Conservation (phyloP, 1,140 invertebrate genomes). For the Hylyphantes graminicola region DNA sequence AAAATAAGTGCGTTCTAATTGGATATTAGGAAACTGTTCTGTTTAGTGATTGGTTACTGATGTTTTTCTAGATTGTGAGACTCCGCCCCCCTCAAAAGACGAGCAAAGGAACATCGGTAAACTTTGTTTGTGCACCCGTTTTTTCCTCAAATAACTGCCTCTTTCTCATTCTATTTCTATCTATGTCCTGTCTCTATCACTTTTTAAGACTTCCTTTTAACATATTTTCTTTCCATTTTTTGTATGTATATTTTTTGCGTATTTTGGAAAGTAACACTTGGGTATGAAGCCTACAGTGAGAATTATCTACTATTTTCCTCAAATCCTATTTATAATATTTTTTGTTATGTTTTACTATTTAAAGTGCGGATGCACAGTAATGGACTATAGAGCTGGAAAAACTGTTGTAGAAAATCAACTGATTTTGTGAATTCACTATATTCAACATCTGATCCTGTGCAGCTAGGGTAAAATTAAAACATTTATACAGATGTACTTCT, state of each 20-base stretch:
- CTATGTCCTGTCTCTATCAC: neutral
- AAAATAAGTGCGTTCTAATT: neutral
- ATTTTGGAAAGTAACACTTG: neutral
- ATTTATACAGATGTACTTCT: too few relatives aligned
- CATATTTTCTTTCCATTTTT: neutral
- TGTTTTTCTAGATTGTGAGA: slow-evolving; percentile 53
- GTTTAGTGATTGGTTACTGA: neutral
- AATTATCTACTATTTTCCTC: too few relatives aligned
- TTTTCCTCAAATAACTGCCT: neutral
- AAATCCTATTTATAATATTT: too few relatives aligned
- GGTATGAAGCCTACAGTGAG: too few relatives aligned
- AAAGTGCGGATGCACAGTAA: too few relatives aligned
- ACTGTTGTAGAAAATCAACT: too few relatives aligned
- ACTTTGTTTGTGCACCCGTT: too few relatives aligned
- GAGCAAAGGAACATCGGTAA: slow-evolving; percentile 47
- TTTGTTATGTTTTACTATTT: too few relatives aligned
- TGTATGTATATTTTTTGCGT: neutral
- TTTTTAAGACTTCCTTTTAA: neutral
- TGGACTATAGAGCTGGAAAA: too few relatives aligned
- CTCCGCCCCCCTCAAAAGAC: slow-evolving; percentile 43
- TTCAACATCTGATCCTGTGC: too few relatives aligned
- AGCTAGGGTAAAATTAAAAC: too few relatives aligned
- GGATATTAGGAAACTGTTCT: neutral
- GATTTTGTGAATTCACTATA: too few relatives aligned
- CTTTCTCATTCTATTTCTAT: neutral